These are phyloP conservation scores for Eurypyga helias DNA, from an alignment of 2,113 vertebrate genomes.

Conservation along the genomic window DNA sequence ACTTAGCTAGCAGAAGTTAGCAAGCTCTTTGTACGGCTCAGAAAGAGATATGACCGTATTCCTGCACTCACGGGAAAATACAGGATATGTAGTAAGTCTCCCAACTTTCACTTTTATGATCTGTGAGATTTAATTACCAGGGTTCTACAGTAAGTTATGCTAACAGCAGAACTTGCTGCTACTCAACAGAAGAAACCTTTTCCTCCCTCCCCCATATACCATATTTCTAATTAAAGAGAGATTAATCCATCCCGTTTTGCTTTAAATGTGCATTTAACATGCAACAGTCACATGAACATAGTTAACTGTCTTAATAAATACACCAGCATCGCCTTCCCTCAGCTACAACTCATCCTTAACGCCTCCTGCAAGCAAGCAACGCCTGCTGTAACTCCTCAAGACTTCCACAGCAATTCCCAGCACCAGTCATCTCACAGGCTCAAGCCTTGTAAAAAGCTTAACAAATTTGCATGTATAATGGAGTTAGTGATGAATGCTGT, in stretches of 20 bases:
- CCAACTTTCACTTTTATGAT: background rate
- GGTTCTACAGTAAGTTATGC: background rate
- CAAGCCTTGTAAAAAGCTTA: background rate
- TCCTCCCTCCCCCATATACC: background rate
- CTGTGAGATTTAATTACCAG: background rate
- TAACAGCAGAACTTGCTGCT: background rate
- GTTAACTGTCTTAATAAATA: conserved; percentile 28
- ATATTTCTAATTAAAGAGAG: conserved; percentile 54
- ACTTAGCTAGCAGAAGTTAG: conserved; percentile 17
- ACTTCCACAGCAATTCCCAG: background rate
- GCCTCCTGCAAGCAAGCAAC: background rate
- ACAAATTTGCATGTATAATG: conserved; percentile 1
- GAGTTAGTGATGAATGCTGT: conserved; percentile 27
- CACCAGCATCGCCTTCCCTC: background rate
- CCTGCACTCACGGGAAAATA: conserved; percentile 38
- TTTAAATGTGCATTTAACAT: conserved; percentile 13
- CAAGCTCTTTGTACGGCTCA: conserved; percentile 1
- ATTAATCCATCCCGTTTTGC: conserved; percentile 34
- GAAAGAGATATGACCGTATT: background rate
- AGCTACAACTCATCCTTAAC: background rate
- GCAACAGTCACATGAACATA: background rate
- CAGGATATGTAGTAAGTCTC: background rate
- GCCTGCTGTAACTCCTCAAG: background rate
- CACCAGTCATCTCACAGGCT: background rate
- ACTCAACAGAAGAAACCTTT: background rate